Conservation (phyloP, 2,113 vertebrate genomes). For the Agapornis roseicollis region DNA sequence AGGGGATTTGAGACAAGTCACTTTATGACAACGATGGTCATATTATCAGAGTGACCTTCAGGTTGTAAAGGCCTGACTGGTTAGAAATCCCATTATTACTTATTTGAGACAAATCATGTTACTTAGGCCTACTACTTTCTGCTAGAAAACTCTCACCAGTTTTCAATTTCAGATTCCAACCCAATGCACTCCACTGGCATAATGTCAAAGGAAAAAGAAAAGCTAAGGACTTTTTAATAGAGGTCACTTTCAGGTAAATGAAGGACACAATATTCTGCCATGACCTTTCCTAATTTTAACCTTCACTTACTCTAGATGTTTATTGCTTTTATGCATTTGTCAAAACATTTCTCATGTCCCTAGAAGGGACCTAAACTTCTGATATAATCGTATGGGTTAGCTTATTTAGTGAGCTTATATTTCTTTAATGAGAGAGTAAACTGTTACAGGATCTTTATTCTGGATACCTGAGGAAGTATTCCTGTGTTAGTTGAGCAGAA, state of each 20-base stretch:
- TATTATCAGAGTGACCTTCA: background rate
- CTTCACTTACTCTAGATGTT: background rate
- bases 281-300: background rate
- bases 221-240: background rate
- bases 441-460: background rate
- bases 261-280: background rate
- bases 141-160: background rate
- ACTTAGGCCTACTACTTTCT: background rate
- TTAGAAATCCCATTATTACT: background rate
- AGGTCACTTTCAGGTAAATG: background rate
- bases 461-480: background rate
- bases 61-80: background rate
- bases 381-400: background rate
- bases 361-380: background rate
- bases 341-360: background rate
- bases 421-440: background rate
- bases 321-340: background rate
- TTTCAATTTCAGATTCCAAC: conserved; percentile 19
- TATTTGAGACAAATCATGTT: background rate
- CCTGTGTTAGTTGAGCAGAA: background rate
- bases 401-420: background rate
- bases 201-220: background rate
- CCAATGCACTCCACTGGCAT: background rate
- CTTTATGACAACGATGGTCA: background rate
- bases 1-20: background rate